Conservation (phyloP, 2,797 vertebrate genomes). For the Neopelma chrysocephalum region DNA sequence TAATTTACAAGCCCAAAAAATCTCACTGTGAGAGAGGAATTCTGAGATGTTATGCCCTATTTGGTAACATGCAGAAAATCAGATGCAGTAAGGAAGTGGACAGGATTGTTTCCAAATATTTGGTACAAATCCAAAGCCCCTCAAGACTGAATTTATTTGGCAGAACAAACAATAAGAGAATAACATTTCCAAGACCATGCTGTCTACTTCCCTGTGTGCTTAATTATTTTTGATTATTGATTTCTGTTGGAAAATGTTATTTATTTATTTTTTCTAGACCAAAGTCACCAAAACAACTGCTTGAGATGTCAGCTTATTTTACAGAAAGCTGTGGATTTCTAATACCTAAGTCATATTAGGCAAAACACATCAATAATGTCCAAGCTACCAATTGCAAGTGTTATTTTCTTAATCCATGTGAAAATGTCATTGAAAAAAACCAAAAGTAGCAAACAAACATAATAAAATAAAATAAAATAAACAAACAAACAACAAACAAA, state of each 20-base stretch:
- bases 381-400: background rate
- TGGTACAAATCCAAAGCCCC: slow-evolving; percentile 37
- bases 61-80: slow-evolving; percentile 43
- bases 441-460: background rate
- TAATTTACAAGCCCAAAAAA: slow-evolving; percentile 19
- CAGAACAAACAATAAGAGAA: slow-evolving; percentile 16
- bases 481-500: background rate
- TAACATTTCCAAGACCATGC: background rate
- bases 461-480: background rate
- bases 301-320: background rate
- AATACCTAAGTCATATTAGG: background rate
- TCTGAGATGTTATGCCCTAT: slow-evolving; percentile 43
- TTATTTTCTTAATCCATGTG: background rate
- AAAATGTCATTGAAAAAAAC: background rate
- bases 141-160: slow-evolving; percentile 43
- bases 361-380: background rate
- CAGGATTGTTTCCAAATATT: slow-evolving; percentile 51
- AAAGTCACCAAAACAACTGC: background rate
- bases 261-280: background rate
- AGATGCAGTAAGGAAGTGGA: background rate
- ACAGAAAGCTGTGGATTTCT: background rate
- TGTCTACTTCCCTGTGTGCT: background rate
- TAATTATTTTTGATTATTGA: slow-evolving; percentile 34
- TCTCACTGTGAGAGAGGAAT: background rate
- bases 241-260: background rate